Conservation (phyloP, 2,888 invertebrate species). For the Ganaspis brasiliensis region DNA sequence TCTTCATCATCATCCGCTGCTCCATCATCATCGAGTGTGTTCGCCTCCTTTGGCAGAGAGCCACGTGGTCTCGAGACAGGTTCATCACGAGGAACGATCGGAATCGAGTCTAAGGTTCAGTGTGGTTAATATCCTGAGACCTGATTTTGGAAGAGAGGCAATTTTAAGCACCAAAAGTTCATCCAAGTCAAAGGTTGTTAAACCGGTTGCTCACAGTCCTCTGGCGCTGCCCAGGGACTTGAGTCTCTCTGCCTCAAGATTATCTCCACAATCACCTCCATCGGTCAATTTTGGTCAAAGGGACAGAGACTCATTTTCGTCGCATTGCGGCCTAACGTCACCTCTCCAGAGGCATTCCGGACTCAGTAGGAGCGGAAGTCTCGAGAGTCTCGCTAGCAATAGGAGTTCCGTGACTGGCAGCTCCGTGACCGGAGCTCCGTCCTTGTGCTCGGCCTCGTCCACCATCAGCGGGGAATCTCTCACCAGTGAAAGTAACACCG, state of each 20-base stretch:
- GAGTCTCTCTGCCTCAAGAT: slow-evolving; percentile 66
- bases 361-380: slow-evolving; percentile 77
- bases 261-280: slow-evolving; percentile 69
- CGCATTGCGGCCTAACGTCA: slow-evolving; percentile 70
- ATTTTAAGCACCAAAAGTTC: slow-evolving; percentile 83
- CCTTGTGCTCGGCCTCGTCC: slow-evolving; percentile 73
- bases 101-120: slow-evolving; percentile 86
- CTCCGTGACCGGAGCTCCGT: slow-evolving; percentile 75
- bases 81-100: slow-evolving; percentile 49
- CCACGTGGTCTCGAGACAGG: slow-evolving; percentile 42
- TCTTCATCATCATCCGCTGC: slow-evolving; percentile 65
- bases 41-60: slow-evolving; percentile 52
- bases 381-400: slow-evolving; percentile 77
- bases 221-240: slow-evolving; percentile 71
- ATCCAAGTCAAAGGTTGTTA: slow-evolving; percentile 66
- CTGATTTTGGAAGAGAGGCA: slow-evolving; percentile 91
- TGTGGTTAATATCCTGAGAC: slow-evolving; percentile 92
- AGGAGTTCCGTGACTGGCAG: slow-evolving; percentile 77
- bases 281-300: slow-evolving; percentile 59
- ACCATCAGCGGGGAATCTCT: slow-evolving; percentile 70
- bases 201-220: slow-evolving; percentile 63
- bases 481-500: slow-evolving; percentile 72
- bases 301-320: slow-evolving; percentile 66
- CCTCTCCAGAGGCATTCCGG: slow-evolving; percentile 71
- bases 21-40: slow-evolving; percentile 60